Base-by-base conservation (phyloP, 2,888 invertebrate species). In the Habroteleia sp. region DNA sequence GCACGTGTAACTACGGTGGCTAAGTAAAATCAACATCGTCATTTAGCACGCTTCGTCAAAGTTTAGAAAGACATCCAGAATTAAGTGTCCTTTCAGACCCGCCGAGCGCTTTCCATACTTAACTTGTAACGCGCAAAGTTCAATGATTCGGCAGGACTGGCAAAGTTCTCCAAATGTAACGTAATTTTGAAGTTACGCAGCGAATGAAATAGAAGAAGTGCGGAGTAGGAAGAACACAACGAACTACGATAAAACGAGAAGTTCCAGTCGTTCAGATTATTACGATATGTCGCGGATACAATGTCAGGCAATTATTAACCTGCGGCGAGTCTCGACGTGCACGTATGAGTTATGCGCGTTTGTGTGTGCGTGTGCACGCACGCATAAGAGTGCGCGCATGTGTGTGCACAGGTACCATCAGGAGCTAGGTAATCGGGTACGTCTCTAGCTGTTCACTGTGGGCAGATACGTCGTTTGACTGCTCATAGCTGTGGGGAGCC, bases 251-350 rank as follows among this genome's bases (percentile, higher is more conserved):
- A 42, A 63, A 65, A 56, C 56, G 63, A 72, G 33, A 31, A 65
- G 72, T 65, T 48, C 20, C 58, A 48, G 63, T 44, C 52, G 72
- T 72, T 52, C 58, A 72, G 72, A 72, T 72, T 72, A 83, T 82
- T 80, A 79, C 82, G 82, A 83, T 83, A 82, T 80, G 80, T 82
- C 80, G 77, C 78, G 77, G 73, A 77, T 80, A 83, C 83, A 84
- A 83, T 82, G 81, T 80, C 78, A 79, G 79, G 79, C 82, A 83
- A 83, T 84, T 83, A 84, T 84, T 83, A 83, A 83, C 81, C 82
- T 79, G 82, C 80, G 76, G 81, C 60, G 81, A 78, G 73, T 74
- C 75, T 48, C 41, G 35, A 39, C 62, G 63, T 41, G 39, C 14
- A 72, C 54, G 44, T 60, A 35, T 14, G 37, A 11, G 35, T 25